Evolutionary conservation across 1,140 invertebrate genomes (phyloP).

Genomic region (Cydia strobilella): DNA sequence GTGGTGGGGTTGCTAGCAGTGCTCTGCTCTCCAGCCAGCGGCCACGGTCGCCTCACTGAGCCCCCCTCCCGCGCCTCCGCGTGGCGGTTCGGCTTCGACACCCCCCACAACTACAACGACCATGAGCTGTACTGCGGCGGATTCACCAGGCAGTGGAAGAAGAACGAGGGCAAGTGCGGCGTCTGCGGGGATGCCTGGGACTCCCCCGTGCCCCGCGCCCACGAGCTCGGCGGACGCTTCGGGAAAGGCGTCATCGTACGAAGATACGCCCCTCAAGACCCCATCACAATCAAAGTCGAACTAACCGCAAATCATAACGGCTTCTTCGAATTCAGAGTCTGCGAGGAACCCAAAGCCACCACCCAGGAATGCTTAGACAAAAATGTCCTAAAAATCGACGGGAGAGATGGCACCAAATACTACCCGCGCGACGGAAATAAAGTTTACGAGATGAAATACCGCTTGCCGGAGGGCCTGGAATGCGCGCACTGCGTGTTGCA

Average conservation of each 20-base stretch:
- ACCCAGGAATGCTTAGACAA: slow-evolving; percentile 89
- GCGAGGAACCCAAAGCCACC: slow-evolving; percentile 83
- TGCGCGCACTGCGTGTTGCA: slow-evolving; percentile 91
- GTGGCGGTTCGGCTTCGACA: slow-evolving; percentile 89
- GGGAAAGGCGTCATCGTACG: slow-evolving; percentile 90
- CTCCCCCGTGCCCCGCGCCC: slow-evolving; percentile 84
- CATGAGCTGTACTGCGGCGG: slow-evolving; percentile 95
- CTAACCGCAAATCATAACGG: slow-evolving; percentile 90
- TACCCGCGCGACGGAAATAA: slow-evolving; percentile 89
- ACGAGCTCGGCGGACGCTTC: slow-evolving; percentile 92
- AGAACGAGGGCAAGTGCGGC: slow-evolving; percentile 90
- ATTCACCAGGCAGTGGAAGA: slow-evolving; percentile 87
- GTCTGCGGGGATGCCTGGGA: slow-evolving; percentile 94
- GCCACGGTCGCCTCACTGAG: slow-evolving; percentile 91
- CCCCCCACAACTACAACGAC: slow-evolving; percentile 92
- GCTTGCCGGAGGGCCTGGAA: slow-evolving; percentile 84
- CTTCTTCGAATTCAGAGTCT: slow-evolving; percentile 93
- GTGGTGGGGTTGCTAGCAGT: slow-evolving; percentile 50
- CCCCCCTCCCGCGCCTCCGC: slow-evolving; percentile 91
- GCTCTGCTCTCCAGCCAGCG: slow-evolving; percentile 52
- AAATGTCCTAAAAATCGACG: slow-evolving; percentile 82
- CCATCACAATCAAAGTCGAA: slow-evolving; percentile 87
- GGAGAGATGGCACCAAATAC: slow-evolving; percentile 80
- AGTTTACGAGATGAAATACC: slow-evolving; percentile 88
- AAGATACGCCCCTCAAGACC: slow-evolving; percentile 84